Base-by-base conservation (phyloP, 2,113 vertebrate species). In the Cebus imitator region DNA sequence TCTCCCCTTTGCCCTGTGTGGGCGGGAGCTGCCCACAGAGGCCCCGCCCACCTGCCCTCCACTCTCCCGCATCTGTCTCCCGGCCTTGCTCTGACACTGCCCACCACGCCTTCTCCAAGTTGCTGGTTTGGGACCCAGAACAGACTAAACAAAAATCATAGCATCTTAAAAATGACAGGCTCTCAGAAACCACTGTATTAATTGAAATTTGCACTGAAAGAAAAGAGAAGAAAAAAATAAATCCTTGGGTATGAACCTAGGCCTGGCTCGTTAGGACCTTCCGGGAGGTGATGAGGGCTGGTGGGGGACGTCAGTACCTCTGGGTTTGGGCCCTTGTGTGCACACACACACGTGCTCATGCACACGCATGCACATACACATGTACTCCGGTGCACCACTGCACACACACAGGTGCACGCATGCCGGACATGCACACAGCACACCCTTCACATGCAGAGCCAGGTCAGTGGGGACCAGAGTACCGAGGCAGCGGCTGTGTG, bases 381-480 rank as follows among this genome's bases (percentile, higher is more conserved):
- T 2, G 16, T 5, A 68, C 30, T 68, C 32, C 7, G 35, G 32
- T n/a, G 66, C 66, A n/a, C 66, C 48, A 43, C 61, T 30, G n/a
- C 50, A 57, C 45, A 55, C 6, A 18, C 32, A 37, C 58, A 23
- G 4, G 11, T 3, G 5, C 16, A n/a, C 3, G n/a, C 23, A 43
- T 12, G 10, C 43, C 35, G 6, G 66, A 68, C 32, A 8, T 0
- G 8, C 43, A 32, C 21, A 35, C 35, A 13, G 2, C 37, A 37
- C 48, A 27, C 10, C 40, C 6, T 12, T 8, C 3, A 2, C 3
- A 12, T 68, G 7, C 30, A 43, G 1, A 64, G 68, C 40, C 50
- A 25, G 20, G 18, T 18, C 37, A 14, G 13, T 0, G 0, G 45
- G 0, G 45, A 10, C 0, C 0, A 75, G 18, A 43, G 11, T 40